Base-by-base conservation (phyloP, 2,113 vertebrate genomes). In the Leptobrachium ailaonicum region DNA sequence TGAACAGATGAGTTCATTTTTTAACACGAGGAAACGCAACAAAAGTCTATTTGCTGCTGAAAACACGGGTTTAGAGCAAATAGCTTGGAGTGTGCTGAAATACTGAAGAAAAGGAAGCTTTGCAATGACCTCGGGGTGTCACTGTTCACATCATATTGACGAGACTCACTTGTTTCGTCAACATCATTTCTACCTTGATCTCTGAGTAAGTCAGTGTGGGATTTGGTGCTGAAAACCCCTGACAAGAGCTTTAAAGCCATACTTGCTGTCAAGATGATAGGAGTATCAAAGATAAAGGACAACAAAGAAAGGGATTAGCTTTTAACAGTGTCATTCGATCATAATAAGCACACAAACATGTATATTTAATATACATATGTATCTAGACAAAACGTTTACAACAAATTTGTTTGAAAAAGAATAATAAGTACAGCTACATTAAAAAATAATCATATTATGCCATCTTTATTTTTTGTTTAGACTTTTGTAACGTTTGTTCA, bases 111-210 rank as follows among this genome's bases (percentile, higher is more conserved):
- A 73, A 60, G n/a, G 53, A 68, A 66, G 78, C 14, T 11, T 32
- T 66, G 70, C 11, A 20, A 13, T 73, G 71, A 80, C 78, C 78
- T 67, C 41, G 43, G 50, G 78, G 50, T 73, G 71, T 68, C 71
- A 73, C 60, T 73, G 70, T 79, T 70, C 13, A 47, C 58, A 79
- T 73, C 70, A 79, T 73, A 73, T 73, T 32, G 45, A 45, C 20
- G 20, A 60, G 62, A 64, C 78, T 73, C 66, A 13, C 71, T 73
- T 47, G 43, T 80, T 73, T 67, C 42, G 44, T 40, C 67, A 47
- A 79, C 44, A 72, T 79, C 73, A 80, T 80, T 80, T 70, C 78
- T 68, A 73, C 78, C 63, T 80, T 80, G 78, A 80, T 80, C 78
- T 80, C 50, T 41, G 71, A 80, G 72, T 80, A 73, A 80, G 78